phyloP scores from a whole-genome alignment of 2,888 invertebrate species.

The Cremastobaeus sp. region DNA sequence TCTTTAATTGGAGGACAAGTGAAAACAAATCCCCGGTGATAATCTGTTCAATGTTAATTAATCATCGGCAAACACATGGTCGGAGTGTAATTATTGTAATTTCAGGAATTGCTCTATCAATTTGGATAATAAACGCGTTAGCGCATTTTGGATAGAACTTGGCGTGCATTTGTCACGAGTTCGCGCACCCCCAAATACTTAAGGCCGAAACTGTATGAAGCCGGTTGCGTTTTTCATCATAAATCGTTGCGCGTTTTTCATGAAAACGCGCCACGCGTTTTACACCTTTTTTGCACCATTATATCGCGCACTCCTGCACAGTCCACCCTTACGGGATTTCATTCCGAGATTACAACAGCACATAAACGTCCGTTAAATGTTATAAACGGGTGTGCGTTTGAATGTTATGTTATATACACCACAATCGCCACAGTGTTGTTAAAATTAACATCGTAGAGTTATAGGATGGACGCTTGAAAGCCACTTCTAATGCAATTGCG shows the following conservation, averaged over 20 bases:
- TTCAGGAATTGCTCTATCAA: too few species aligned
- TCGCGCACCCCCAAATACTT: conserved; percentile 45
- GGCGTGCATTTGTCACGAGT: conserved; percentile 56
- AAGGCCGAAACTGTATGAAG: conserved; percentile 42
- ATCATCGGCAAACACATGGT: too few species aligned
- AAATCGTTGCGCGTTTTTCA: conserved; percentile 56
- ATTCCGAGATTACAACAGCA: conserved; percentile 57
- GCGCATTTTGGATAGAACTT: too few species aligned
- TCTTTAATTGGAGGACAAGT: too few species aligned
- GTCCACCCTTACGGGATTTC: conserved; percentile 52
- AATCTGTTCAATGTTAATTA: too few species aligned
- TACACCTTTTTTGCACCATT: too few species aligned
- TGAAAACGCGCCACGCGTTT: conserved; percentile 39
- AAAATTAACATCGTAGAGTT: conserved; percentile 55
- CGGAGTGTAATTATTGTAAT: too few species aligned
- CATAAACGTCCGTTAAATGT: conserved; percentile 60
- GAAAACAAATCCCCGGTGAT: too few species aligned
- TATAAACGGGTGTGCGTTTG: conserved; percentile 56
- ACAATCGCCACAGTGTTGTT: conserved; percentile 57
- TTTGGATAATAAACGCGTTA: too few species aligned
- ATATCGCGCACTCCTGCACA: too few species aligned
- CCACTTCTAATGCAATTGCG: conserved; percentile 52
- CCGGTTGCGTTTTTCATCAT: conserved; percentile 38
- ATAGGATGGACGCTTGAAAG: conserved; percentile 48
- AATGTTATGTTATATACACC: conserved; percentile 56